These are phyloP conservation scores for Nasonia vitripennis DNA, from an alignment of 1,140 invertebrate genomes.

Conservation along the genomic window DNA sequence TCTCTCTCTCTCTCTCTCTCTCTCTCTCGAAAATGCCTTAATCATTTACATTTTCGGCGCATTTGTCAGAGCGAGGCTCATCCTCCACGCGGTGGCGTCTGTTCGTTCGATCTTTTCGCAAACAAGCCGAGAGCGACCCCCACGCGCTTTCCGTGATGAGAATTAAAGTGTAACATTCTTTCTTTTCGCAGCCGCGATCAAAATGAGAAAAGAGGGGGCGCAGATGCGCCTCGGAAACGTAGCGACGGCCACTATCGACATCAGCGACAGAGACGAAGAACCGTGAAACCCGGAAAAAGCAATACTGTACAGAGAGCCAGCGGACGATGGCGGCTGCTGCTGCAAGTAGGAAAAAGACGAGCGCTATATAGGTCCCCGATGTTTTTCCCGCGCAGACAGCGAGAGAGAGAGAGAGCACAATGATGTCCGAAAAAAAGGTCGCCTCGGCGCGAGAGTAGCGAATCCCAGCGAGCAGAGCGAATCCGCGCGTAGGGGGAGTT, in stretches of 20 bases:
- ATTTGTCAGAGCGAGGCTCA: conserved; percentile 14
- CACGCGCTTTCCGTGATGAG: too few relatives aligned
- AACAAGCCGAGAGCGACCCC: neutral
- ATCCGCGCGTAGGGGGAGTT: conserved; percentile 49
- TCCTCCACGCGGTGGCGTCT: neutral
- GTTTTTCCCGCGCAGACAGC: conserved; percentile 48
- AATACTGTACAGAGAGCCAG: neutral
- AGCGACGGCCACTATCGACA: neutral
- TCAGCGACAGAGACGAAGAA: conserved; percentile 29
- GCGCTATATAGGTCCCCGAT: neutral
- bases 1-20: too few relatives aligned
- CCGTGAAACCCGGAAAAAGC: neutral
- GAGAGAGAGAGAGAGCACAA: conserved; percentile 51
- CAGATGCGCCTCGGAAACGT: conserved; percentile 29
- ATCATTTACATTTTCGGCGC: conserved; percentile 44
- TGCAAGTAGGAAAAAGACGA: conserved; percentile 10
- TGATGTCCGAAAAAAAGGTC: conserved; percentile 55
- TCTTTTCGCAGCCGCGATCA: neutral
- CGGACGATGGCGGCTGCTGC: neutral
- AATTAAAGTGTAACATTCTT: too few relatives aligned
- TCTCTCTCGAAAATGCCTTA: neutral
- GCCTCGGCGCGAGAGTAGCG: neutral
- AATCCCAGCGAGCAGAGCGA: conserved; percentile 48
- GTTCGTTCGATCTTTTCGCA: conserved; percentile 22
- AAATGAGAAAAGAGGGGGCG: neutral